A percentile compares a stretch with the other conserved stretches of the same genome.
Evolutionary conservation across 2,113 vertebrate species (phyloP).

Genomic region (Stegostoma tigrinum): DNA sequence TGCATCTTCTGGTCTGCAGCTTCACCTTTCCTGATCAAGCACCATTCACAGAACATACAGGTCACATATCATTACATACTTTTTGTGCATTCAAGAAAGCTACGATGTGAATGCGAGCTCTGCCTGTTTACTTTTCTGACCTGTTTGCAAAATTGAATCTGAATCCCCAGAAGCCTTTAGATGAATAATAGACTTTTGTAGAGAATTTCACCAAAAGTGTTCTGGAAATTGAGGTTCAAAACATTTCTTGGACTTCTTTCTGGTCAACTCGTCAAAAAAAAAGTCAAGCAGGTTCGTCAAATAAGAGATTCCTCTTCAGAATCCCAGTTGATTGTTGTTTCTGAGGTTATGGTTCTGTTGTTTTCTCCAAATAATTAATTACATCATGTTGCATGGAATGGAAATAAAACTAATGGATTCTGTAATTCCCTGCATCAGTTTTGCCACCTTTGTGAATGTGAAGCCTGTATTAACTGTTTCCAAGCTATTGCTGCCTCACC

Average conservation of each 20-base stretch:
- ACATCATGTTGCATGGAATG: not conserved
- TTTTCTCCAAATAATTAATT: not conserved
- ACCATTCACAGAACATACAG: not conserved
- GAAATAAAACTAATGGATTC: not conserved
- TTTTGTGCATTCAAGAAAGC: not conserved
- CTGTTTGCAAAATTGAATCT: not conserved
- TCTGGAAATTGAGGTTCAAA: not conserved
- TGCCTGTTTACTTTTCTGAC: not conserved
- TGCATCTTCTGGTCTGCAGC: not conserved
- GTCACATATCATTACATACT: not conserved
- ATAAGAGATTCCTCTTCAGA: not conserved
- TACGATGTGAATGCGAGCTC: not conserved
- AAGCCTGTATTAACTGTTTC: not conserved
- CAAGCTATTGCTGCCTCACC: not conserved
- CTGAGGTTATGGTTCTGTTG: not conserved
- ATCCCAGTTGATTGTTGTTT: not conserved
- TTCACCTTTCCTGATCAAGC: not conserved
- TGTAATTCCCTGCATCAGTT: not conserved
- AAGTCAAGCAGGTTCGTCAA: not conserved
- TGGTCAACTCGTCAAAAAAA: not conserved
- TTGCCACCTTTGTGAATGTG: not conserved
- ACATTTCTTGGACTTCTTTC: not conserved
- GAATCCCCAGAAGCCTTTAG: not conserved
- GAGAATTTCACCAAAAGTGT: not conserved
- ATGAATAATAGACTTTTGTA: not conserved